Base-by-base conservation (phyloP, 2,113 vertebrate genomes). In the Calonectris borealis region DNA sequence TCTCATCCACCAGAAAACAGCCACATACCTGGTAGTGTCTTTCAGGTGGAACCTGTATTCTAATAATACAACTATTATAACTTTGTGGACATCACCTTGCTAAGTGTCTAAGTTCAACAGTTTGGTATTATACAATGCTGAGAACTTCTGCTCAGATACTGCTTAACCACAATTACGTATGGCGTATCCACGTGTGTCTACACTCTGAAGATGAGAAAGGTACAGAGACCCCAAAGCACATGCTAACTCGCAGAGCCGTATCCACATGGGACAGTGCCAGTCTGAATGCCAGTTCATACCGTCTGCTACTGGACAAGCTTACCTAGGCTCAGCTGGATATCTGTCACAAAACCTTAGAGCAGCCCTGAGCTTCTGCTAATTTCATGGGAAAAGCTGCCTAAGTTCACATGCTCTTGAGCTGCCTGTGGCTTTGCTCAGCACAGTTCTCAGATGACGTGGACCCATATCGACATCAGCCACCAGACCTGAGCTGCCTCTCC, bases 111-210 rank as follows among this genome's bases (percentile, higher is more conserved):
- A 71, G 10, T 72, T 70, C 57, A 27, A 27, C 6, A 10, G 6
- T 26, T 64, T 22, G 14, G 10, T 58, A 32, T 46, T 38, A 46
- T 12, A 58, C 24, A 54, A 51, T 0, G 2, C 16, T 14, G 54
- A 83, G 26, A 77, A 48, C 29, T 36, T 66, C n/a, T 55, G 22
- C 48, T 83, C 26, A 54, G 24, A 12, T 18, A 19, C 10, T 68
- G 14, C 48, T 38, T 72, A 49, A 49, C 22, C 18, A 65, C 31
- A 40, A 27, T 15, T 38, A 34, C 2, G 6, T 16, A 11, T 2
- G 10, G 12, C 0, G 0, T 32, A 61, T 49, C 27, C 31, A 26
- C 0, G 0, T 9, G 7, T 32, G 11, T 38, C 27, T 52, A 5
- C n/a, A 10, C 6, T 36, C 48, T 24, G 58, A 81, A 44, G 14